Conservation (phyloP, 1,140 invertebrate species). For the Heliconius melpomene region DNA sequence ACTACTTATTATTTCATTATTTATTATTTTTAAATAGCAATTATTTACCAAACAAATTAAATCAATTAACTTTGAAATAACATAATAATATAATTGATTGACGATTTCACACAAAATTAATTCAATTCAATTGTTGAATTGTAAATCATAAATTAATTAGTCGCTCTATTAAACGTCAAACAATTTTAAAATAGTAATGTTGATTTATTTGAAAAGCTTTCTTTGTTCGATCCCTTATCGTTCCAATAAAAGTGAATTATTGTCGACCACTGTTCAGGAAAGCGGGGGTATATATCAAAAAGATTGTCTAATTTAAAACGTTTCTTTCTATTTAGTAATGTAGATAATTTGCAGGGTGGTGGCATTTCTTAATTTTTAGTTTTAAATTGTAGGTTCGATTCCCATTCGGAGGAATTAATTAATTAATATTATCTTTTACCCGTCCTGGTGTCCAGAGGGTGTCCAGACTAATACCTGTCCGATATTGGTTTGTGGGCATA, state of each 20-base stretch:
- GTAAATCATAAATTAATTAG: constrained; percentile 43
- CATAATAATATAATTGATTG: neutral
- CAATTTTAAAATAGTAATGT: constrained; percentile 41
- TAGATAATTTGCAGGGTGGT: constrained; percentile 32
- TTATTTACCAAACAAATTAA: neutral
- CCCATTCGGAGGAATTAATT: no score
- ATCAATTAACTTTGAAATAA: neutral
- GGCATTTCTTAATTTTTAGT: neutral
- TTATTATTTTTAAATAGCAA: no score
- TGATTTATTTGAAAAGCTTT: constrained; percentile 58
- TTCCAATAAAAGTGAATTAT: constrained; percentile 70
- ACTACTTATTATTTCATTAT: neutral
- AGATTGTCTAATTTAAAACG: constrained; percentile 69
- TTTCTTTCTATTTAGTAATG: constrained; percentile 13
- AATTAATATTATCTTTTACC: no score
- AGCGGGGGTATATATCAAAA: constrained; percentile 56
- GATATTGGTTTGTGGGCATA: no score
- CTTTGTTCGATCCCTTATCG: constrained; percentile 65
- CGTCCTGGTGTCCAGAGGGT: no score
- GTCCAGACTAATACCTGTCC: no score
- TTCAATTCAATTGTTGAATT: neutral
- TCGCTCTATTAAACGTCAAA: constrained; percentile 38
- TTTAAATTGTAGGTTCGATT: no score
- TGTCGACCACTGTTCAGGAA: constrained; percentile 53
- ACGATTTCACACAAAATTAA: neutral